phyloP scores from a whole-genome alignment of 2,113 vertebrate genomes.

The Eulemur macaco region DNA sequence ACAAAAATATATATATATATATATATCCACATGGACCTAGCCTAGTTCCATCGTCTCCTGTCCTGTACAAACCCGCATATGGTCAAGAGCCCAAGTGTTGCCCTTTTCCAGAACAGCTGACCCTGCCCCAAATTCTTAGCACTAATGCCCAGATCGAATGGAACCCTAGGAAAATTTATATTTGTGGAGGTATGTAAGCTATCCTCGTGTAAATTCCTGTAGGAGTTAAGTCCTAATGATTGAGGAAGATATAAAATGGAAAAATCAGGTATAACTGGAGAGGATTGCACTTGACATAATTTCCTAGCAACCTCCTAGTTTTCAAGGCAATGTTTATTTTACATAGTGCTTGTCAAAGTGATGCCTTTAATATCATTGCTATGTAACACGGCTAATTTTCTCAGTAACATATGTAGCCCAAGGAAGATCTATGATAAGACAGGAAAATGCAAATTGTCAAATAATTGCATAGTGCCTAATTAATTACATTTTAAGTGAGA shows the following conservation, averaged over 20 bases:
- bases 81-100: slow-evolving; percentile 29
- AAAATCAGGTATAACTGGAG: slow-evolving; percentile 64
- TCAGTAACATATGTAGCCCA: neutral
- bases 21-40: neutral
- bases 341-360: slow-evolving; percentile 52
- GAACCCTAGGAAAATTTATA: slow-evolving; percentile 65
- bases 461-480: neutral
- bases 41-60: neutral
- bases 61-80: slow-evolving; percentile 25
- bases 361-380: slow-evolving; percentile 43
- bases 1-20: neutral
- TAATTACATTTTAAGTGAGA: slow-evolving; percentile 52
- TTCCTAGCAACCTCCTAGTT: slow-evolving; percentile 68
- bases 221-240: slow-evolving; percentile 35
- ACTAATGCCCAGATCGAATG: slow-evolving; percentile 19
- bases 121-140: slow-evolving; percentile 15
- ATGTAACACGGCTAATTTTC: slow-evolving; percentile 52
- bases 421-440: neutral
- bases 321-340: slow-evolving; percentile 67
- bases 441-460: slow-evolving; percentile 39
- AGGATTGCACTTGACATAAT: slow-evolving; percentile 61
- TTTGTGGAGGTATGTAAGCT: slow-evolving; percentile 63
- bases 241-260: slow-evolving; percentile 71
- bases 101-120: slow-evolving; percentile 53
- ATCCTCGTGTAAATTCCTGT: slow-evolving; percentile 34